Base-by-base conservation (phyloP, 1,140 invertebrate genomes). In the Drosophila murphyi region DNA sequence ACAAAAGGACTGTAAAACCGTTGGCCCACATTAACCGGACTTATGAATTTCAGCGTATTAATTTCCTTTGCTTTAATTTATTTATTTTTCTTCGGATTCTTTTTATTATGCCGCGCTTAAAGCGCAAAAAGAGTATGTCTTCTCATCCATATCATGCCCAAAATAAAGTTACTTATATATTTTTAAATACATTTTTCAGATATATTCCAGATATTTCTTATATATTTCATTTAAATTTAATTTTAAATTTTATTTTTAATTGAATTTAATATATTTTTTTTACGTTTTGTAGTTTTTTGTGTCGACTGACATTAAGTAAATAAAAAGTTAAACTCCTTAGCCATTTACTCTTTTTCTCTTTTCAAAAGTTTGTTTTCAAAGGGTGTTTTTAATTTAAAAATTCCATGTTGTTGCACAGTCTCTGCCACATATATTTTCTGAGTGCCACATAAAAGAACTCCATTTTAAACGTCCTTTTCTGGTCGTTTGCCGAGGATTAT, bases 21-120 rank as follows among this genome's bases (percentile, higher is more conserved):
- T 45, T 64, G 68, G 74, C 67, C 67, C 37, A 48, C 48, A 51
- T 62, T 41, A 70, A 70, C 56, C 57, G 35, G 69, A 68, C 77
- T 86, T 83, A 80, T 85, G 65, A 83, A 80, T 85, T 73, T 83
- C 72, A 61, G 56, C 62, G 51, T 72, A 80, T 72, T 85, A 56
- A 77, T 76, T 83, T 85, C 64, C 76, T 77, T 80, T 80, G 50
- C 60, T 68, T 83, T 62, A 35, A 62, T 79, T 70, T 70, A 54
- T n/a, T 57, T 55, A 56, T 70, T 51, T 82, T 76, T 34, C 34
- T 65, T 10, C 31, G 10, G 39, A 41, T 56, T 63, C 7, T 35
- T 35, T n/a, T 31, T 7, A 12, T 8, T n/a, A 52, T 10, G 31
- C 3, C 29, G 5, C 50, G 3, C n/a, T 39, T 3, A 2, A 43